Base-by-base conservation (phyloP, 2,113 vertebrate genomes). In the Caranx ignobilis region DNA sequence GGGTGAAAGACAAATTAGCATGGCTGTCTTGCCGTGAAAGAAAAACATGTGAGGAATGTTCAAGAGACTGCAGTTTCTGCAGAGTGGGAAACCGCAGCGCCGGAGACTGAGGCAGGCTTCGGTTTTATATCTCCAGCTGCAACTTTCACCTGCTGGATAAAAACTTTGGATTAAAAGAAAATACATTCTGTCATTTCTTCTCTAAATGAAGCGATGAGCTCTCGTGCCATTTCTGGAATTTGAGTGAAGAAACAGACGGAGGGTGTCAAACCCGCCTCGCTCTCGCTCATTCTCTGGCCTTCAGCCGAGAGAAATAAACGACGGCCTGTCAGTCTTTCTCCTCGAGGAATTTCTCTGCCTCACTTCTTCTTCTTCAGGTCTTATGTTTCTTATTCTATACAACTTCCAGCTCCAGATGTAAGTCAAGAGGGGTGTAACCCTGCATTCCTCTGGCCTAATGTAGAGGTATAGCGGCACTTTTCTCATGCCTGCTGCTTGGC, bases 31-130 rank as follows among this genome's bases (percentile, higher is more conserved):
- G 87, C 59, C 56, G 34, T 50, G 55, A 82, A 83, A 87, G 60
- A 63, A 82, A 89, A 90, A 85, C 77, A 86, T 69, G 63, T 48
- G 59, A 92, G 89, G 89, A 92, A 93, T 91, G 78, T 84, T 81
- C 19, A 7, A 52, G 45, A 82, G 82, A 64, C 62, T 55, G 54
- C 57, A 76, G 45, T 84, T 79, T 81, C 74, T 77, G 54, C 82
- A 37, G 65, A 84, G 67, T 26, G 57, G 59, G 76, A 90, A 82
- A 83, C 84, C 79, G 39, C 75, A 87, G 74, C 71, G 31, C 70
- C 12, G 1, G 4, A 21, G 55, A 47, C 59, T 79, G 64, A 60
- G 13, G 59, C 13, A 78, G 16, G 43, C 32, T 77, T 31, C 37
- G 39, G 4, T 50, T 73, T 48, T 16, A 70, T 77, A 60, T 75